phyloP scores from a whole-genome alignment of 2,888 invertebrate species.

The Serripes groenlandicus region DNA sequence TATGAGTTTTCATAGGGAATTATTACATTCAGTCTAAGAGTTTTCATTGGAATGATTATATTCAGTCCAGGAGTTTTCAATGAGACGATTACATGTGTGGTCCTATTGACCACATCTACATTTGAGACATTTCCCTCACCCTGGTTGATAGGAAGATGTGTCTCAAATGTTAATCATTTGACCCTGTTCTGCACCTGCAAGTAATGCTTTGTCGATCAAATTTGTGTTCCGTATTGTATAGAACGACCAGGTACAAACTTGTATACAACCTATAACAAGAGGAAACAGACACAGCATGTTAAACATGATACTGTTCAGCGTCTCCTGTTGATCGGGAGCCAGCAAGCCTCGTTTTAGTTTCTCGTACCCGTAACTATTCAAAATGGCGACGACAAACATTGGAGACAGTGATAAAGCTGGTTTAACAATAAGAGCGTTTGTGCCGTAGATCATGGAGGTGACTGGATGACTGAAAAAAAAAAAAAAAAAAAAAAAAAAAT shows the following conservation, averaged over 20 bases:
- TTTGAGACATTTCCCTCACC: no score
- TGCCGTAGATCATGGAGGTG: constrained; percentile 84
- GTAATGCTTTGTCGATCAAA: constrained; percentile 17
- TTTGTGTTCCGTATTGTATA: constrained; percentile 68
- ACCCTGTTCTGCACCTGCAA: constrained; percentile 3
- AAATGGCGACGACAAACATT: constrained; percentile 81
- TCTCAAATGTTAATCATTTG: not conserved
- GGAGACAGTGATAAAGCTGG: constrained; percentile 84
- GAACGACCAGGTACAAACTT: constrained; percentile 78
- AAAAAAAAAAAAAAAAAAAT: not conserved
- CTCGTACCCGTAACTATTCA: constrained; percentile 82
- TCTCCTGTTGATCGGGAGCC: constrained; percentile 17
- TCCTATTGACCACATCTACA: no score
- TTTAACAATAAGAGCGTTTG: constrained; percentile 84
- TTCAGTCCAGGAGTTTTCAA: no score
- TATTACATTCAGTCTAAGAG: no score
- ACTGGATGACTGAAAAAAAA: constrained; percentile 81
- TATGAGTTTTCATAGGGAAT: no score
- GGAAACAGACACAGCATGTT: constrained; percentile 74
- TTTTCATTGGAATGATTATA: no score
- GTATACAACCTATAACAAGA: constrained; percentile 74
- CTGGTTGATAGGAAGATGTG: no score
- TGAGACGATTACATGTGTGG: no score
- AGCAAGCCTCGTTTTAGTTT: constrained; percentile 63
- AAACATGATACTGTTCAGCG: constrained; percentile 78